Evolutionary conservation across 2,888 invertebrate genomes (phyloP), one percentile per base, ranked within the genome.

Genomic region (Drosophila melanosoma): DNA sequence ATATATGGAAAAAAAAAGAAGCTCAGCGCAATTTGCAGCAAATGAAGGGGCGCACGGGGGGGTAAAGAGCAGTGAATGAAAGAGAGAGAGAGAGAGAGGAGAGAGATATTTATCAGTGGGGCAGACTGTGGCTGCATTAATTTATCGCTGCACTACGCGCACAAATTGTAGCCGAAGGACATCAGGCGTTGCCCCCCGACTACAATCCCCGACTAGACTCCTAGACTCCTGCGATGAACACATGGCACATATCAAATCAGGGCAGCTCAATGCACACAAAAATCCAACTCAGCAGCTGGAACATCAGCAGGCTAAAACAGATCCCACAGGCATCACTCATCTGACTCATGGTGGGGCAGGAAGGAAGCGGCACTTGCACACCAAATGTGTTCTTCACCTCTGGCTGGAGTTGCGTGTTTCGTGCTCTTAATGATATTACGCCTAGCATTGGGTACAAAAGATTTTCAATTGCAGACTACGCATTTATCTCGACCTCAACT

Each of bases 101-200:
- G 35, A 23, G 20, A 60, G 83, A 86, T 83, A 72, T 60, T 73
- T 87, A 83, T 83, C 87, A 84, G 73, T 74, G 70, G 51, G 40
- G 51, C 40, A 68, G 49, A 49, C 59, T 58, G 20, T 48, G 38
- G 52, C 36, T 36, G 35, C 38, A 91, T 91, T 89, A 92, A 92
- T 92, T 92, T 92, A 92, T 92, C 89, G 91, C 82, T 87, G 90
- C 91, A 88, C 91, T 90, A 91, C 82, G 85, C 83, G 91, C 91
- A 92, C 92, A 92, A 92, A 91, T 91, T 92, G 90, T 88, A 83
- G 79, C 76, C 79, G 89, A 91, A 92, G 91, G 91, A 89, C 89
- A 91, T 84, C 81, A 75, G 65, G 52, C 49, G 45, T 60, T 72
- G 68, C 65, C 59, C 53, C 53, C 59, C 57, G 23, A 35, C 23